Evolutionary conservation across 2,113 vertebrate genomes (phyloP), one percentile per base, ranked within the genome.

Genomic region (Solea solea): DNA sequence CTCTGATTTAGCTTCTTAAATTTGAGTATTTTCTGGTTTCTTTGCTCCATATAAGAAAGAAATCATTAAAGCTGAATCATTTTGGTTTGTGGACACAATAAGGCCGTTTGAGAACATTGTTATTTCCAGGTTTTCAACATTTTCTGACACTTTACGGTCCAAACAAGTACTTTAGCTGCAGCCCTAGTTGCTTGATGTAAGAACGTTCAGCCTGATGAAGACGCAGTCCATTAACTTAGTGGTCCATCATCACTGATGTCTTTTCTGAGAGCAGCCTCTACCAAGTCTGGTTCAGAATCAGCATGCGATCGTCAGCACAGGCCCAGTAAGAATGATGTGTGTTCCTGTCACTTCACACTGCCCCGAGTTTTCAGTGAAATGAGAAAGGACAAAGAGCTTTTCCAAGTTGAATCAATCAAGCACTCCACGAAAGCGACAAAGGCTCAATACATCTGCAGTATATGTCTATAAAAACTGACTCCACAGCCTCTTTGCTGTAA

Each of bases 181-280:
- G 21, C 21, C 21, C 21, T 21, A 25, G 34, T 45, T 1, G n/a
- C n/a, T 73, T 77, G 28, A 60, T 69, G 67, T 74, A 63, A 50
- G 78, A 41, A 39, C 27, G 21, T 7, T 54, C 44, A 52, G 61
- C 28, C 45, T 53, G 46, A 42, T 62, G 45, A 66, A 53, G 55
- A 73, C 62, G 57, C 48, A 21, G 66, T 9, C 56, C 65, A 55
- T 86, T 63, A 67, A 60, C 34, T 66, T 62, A 49, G 64, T 5
- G 54, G 21, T 62, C 74, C 21, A 21, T 21, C 16, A 48, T 54
- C 63, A 15, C 58, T 64, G 64, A 60, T 77, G 44, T 16, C 28
- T 50, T 73, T 62, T 65, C 25, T 0, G 34, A 45, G 39, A 51
- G 39, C 14, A 51, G 42, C 25, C 41, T 16, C 41, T 9, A 9